Conservation (phyloP, 2,797 vertebrate species). For the Cheirogaleus major region DNA sequence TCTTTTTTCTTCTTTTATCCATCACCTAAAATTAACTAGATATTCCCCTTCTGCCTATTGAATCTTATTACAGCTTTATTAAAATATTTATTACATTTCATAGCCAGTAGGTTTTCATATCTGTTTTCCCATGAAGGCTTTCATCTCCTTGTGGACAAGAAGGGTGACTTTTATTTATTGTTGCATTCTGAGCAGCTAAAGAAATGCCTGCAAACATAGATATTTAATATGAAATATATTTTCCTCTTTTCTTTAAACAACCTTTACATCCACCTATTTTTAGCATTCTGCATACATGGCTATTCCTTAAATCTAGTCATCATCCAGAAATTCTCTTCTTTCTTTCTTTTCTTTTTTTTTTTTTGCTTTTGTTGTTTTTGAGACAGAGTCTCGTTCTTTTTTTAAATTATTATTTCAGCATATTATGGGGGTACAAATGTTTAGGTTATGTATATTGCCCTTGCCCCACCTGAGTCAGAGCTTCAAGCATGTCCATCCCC, state of each 20-base stretch:
- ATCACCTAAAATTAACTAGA: background rate
- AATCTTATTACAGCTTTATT: background rate
- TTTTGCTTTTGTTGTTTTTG: background rate
- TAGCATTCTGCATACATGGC: background rate
- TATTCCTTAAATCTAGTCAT: background rate
- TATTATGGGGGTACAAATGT: too few species aligned
- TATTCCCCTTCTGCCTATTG: background rate
- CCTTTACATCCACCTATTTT: background rate
- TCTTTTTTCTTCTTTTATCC: background rate
- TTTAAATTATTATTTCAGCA: too few species aligned
- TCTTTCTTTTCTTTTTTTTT: background rate
- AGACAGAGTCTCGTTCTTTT: too few species aligned
- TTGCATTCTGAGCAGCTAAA: background rate
- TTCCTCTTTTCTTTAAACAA: background rate
- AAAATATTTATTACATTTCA: background rate
- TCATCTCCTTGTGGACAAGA: background rate
- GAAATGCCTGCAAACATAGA: background rate
- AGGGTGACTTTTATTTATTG: background rate
- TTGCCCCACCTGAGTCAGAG: too few species aligned
- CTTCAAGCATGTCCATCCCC: too few species aligned
- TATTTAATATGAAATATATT: background rate
- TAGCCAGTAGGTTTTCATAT: background rate
- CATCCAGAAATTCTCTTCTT: background rate
- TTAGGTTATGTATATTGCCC: too few species aligned
- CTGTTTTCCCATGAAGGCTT: background rate